Base-by-base conservation (phyloP, 2,888 invertebrate species). In the Nemapogon koenigi region DNA sequence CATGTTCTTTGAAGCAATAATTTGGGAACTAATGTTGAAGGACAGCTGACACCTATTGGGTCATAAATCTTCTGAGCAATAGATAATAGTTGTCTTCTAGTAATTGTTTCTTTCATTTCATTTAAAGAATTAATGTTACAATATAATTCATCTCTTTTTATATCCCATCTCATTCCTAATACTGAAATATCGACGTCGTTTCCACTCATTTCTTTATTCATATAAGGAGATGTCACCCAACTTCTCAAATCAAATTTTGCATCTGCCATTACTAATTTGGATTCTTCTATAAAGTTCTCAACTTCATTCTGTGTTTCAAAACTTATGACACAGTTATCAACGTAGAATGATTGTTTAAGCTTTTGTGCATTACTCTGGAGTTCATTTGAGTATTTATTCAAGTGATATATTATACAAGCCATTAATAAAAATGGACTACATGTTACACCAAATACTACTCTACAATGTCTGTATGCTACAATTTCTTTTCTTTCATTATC, bases 21-120 rank as follows among this genome's bases (percentile, higher is more conserved):
- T 36, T 40, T 40, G n/a, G 40, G 40, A 25, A 40, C 16, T 22
- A 40, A 17, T 14, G 25, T 28, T 11, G 28, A 11, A 13, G 39
- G 39, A 19, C 22, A 8, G 19, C 33, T 39, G 14, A 14, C 25
- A 11, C 39, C 39, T n/a, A 39, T 27, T 7, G 39, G 39, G 16
- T 39, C 39, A 27, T 33, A 39, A 10, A 39, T 19, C 22, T 15
- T 22, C 11, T 39, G 33, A 10, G 39, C 19, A 19, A 17, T 8
- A 14, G 39, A 39, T 14, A 39, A 25, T 18, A 39, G 16, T 15
- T 16, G 8, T 39, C 39, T 3, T 33, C 33, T 39, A 14, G 37
- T 37, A 7, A 37, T 19, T 11, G 14, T 18, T 14, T 37, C 7
- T 18, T 15, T 13, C n/a, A 15, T 16, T 14, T 14, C n/a, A 14